Base-by-base conservation (phyloP, 2,888 invertebrate genomes). In the Ectemnius cavifrons region DNA sequence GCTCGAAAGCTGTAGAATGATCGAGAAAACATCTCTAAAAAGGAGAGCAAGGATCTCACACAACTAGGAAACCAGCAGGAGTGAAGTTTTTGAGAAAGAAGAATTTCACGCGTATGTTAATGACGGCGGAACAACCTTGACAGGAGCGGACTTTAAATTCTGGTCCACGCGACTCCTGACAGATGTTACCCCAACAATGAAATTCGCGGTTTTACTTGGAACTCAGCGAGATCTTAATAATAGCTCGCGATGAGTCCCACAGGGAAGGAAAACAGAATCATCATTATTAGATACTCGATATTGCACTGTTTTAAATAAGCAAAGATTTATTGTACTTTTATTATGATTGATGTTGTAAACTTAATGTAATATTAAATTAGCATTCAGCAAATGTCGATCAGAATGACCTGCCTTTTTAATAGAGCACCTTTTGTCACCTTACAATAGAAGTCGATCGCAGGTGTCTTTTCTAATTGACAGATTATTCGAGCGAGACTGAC, bases 31-130 rank as follows among this genome's bases (percentile, higher is more conserved):
- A 37, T 37, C 37, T 37, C 37, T 4, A 0, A 37, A 11, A 37
- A 37, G 52, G 52, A 52, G n/a, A 52, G 52, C 52, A 52, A 5
- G 13, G 52, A 16, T 52, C 52, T 0, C 52, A 1, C 1, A 6
- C 37, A 11, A 37, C 4, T 37, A 37, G 11, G 37, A 37, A 6
- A 1, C 37, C 37, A 2, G 37, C 8, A 6, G 5, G 37, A 37
- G 8, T 8, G 11, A 37, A 11, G 37, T 3, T 23, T 23, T 3
- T 2, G 2, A 37, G 37, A 37, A 37, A 37, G 37, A 37, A 37
- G n/a, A 60, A 28, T 14, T 28, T 28, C 60, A n/a, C 60, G 60
- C 27, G 6, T 16, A 52, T 52, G 52, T 2, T 52, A 52, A 52
- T 16, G n/a, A 52, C n/a, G n/a, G n/a, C n/a, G 52, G n/a, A 52